Base-by-base conservation (phyloP, 2,888 invertebrate genomes). In the Cheiracanthium punctorium region DNA sequence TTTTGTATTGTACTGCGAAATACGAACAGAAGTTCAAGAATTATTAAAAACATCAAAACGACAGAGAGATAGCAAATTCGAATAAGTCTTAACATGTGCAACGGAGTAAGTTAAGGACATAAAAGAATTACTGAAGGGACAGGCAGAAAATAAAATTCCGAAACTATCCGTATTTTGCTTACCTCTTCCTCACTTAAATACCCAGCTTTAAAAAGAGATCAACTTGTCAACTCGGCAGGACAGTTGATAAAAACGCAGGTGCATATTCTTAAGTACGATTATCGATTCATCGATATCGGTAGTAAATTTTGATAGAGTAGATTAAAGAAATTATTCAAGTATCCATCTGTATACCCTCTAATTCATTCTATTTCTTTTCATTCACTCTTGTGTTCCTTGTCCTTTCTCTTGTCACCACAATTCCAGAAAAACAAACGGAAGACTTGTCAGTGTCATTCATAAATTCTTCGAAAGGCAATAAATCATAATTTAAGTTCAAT, bases 401-500 rank as follows among this genome's bases (percentile, higher is more conserved):
- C 37, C 7, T 8, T 48, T 48, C 17, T 20, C 20, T 24, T 24
- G 58, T 58, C 58, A 58, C 58, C 20, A 58, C 20, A 58, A 24
- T 58, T 58, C 12, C 58, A 37, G 10, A 37, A 4, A 37, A 37
- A 37, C 37, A 7, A 10, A 37, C 4, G 10, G 37, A 37, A 37
- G 4, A 7, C 37, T 7, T 37, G 24, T 48, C 10, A 24, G 58
- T 58, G 24, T 58, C 58, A 24, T 58, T 58, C 58, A 58, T 17
- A 4, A 24, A 58, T 58, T 58, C 58, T 24, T 5, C 58, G 12
- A 58, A 58, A 7, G 20, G 58, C 58, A 58, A 58, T 24, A 58
- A 58, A 58, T 58, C 20, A 58, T 58, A 58, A 58, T 48, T 48
- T 48, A 10, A 48, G 58, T 58, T 58, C 58, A 58, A 24, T 12